Base-by-base conservation (phyloP, 1,140 invertebrate genomes). In the Linepithema humile region DNA sequence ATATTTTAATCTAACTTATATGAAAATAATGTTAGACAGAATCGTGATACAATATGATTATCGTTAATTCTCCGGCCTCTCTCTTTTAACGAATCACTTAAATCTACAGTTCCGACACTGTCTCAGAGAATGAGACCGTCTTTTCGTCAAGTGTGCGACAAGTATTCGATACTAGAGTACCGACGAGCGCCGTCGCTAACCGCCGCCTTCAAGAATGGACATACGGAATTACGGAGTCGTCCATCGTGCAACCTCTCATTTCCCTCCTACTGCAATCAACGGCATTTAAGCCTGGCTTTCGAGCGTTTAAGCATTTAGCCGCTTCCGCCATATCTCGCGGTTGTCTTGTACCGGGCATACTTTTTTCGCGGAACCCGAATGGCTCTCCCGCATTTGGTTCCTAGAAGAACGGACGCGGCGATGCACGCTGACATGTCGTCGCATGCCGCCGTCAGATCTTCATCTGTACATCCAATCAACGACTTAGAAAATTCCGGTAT, bases 201-300 rank as follows among this genome's bases (percentile, higher is more conserved):
- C 50, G 50, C 75, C 75, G 75, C 75, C 64, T 70, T 80, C 75
- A 80, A 80, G 75, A 80, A 69, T 80, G 75, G 64, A 80, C 64
- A 80, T 57, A 70, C 64, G 64, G 75, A 80, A 80, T 80, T 80
- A 80, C 75, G 38, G 83, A 88, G 75, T 59, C 74, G 62, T 74
- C 50, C 88, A 50, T 85, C 87, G 86, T 85, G 84, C 75, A 91
- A 91, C 90, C 85, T 88, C 90, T 93, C 89, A 91, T 92, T 93
- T 93, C 90, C 91, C 91, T 93, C 92, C 90, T 91, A 93, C 93
- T 92, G 89, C 89, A 92, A 93, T 93, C 90, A 89, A 90, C 87
- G 83, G 80, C 88, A 89, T 92, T 93, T 91, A 91, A 92, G 89
- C 84, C 64, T 80, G 87, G 60, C 70, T 89, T 87, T 90, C 86